phyloP scores from a whole-genome alignment of 2,797 vertebrate genomes.

The Okamejei kenojei region DNA sequence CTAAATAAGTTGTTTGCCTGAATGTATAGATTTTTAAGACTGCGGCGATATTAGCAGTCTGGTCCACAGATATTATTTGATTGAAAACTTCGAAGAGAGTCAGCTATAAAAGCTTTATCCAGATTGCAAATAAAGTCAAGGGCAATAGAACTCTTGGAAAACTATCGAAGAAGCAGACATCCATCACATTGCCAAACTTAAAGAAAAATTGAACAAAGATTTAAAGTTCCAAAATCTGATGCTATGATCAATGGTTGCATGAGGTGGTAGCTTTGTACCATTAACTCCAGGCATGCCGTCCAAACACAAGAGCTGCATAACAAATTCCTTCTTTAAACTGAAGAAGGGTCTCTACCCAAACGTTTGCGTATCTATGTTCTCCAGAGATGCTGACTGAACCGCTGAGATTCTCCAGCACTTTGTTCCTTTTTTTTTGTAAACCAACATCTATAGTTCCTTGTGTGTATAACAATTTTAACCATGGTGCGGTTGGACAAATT shows the following conservation, averaged over 20 bases:
- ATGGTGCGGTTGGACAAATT: too few species aligned
- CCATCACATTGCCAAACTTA: background rate
- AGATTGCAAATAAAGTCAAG: background rate
- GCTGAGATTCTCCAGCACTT: too few species aligned
- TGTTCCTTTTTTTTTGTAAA: too few species aligned
- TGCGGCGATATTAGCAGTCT: background rate
- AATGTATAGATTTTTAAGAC: conserved; percentile 13
- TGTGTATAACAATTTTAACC: too few species aligned
- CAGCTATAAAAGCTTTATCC: background rate
- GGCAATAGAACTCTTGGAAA: background rate
- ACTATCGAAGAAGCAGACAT: too few species aligned
- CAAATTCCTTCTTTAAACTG: too few species aligned
- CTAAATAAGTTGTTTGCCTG: conserved; percentile 1
- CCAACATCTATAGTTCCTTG: too few species aligned
- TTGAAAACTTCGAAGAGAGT: background rate
- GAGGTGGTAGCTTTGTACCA: background rate
- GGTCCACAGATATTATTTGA: background rate
- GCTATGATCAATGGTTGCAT: background rate
- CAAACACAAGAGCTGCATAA: background rate
- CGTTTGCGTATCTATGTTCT: too few species aligned
- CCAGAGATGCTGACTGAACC: too few species aligned
- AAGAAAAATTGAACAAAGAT: background rate
- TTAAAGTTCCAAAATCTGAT: too few species aligned
- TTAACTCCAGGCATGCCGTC: background rate
- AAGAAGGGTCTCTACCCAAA: too few species aligned